Evolutionary conservation across 2,888 invertebrate species (phyloP).

Genomic region (Sinopyrophorus schimmeli): DNA sequence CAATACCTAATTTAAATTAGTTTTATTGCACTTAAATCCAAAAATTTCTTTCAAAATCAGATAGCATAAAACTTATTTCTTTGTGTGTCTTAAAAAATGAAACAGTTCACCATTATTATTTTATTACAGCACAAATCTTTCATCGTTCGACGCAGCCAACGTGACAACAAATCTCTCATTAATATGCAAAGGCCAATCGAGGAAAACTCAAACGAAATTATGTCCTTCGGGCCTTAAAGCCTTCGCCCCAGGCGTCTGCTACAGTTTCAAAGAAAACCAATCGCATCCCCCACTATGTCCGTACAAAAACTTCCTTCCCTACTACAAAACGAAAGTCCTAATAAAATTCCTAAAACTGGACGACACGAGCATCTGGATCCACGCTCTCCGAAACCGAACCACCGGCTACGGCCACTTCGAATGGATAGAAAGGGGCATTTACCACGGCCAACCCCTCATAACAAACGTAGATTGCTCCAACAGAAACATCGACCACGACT

Average conservation of each 20-base stretch:
- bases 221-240: not conserved
- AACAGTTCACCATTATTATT: too few relatives aligned
- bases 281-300: constrained; percentile 2
- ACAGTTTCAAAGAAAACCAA: constrained; percentile 1
- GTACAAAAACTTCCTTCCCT: constrained; percentile 7
- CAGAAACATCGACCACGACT: not conserved
- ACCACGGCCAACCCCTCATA: not conserved
- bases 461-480: not conserved
- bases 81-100: too few relatives aligned
- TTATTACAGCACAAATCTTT: too few relatives aligned
- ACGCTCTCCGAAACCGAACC: not conserved
- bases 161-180: too few relatives aligned
- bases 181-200: too few relatives aligned
- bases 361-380: not conserved
- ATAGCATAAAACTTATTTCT: too few relatives aligned
- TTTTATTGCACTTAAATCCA: too few relatives aligned
- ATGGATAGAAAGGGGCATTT: not conserved
- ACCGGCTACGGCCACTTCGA: not conserved
- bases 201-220: not conserved
- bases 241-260: constrained; percentile 3
- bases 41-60: too few relatives aligned
- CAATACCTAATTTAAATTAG: too few relatives aligned
- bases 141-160: too few relatives aligned
- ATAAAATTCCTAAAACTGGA: too few relatives aligned
- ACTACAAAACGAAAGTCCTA: not conserved